Evolutionary conservation across 2,888 invertebrate species (phyloP).

Genomic region (Phengaris alcon): DNA sequence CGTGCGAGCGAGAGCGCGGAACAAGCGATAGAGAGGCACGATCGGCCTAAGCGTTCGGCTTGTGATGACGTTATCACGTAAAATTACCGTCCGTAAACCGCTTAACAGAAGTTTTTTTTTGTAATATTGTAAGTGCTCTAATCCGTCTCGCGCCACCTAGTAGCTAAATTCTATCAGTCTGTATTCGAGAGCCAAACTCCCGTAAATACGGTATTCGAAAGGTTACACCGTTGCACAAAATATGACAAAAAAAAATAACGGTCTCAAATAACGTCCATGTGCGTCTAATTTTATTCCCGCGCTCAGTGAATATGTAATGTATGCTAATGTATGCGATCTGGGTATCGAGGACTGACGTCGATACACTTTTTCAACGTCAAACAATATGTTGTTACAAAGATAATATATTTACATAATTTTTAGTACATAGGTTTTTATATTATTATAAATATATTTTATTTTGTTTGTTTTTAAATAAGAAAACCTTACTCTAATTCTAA

Average conservation of each 20-base stretch:
- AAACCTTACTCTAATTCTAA: too few species aligned
- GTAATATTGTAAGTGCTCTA: too few species aligned
- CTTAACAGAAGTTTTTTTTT: too few species aligned
- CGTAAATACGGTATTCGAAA: slow-evolving; percentile 1
- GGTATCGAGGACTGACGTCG: slow-evolving; percentile 50
- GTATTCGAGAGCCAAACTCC: neutral
- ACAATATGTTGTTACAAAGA: slow-evolving; percentile 32
- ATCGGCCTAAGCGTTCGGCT: too few species aligned
- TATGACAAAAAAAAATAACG: slow-evolving; percentile 61
- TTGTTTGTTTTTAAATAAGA: too few species aligned
- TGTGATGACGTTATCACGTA: too few species aligned
- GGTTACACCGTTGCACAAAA: slow-evolving; percentile 56
- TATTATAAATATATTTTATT: neutral
- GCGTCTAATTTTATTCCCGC: slow-evolving; percentile 76
- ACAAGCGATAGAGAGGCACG: too few species aligned
- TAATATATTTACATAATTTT: slow-evolving; percentile 14
- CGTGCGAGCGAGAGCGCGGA: too few species aligned
- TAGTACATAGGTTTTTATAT: neutral
- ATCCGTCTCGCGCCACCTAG: too few species aligned
- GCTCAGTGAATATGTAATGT: slow-evolving; percentile 77
- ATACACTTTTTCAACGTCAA: slow-evolving; percentile 40
- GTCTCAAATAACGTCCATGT: slow-evolving; percentile 65
- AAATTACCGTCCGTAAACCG: too few species aligned
- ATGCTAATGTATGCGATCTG: slow-evolving; percentile 74
- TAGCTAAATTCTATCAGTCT: too few species aligned